Evolutionary conservation across 1,140 invertebrate genomes (phyloP), one percentile per base, ranked within the genome.

Genomic region (Araneus ventricosus): DNA sequence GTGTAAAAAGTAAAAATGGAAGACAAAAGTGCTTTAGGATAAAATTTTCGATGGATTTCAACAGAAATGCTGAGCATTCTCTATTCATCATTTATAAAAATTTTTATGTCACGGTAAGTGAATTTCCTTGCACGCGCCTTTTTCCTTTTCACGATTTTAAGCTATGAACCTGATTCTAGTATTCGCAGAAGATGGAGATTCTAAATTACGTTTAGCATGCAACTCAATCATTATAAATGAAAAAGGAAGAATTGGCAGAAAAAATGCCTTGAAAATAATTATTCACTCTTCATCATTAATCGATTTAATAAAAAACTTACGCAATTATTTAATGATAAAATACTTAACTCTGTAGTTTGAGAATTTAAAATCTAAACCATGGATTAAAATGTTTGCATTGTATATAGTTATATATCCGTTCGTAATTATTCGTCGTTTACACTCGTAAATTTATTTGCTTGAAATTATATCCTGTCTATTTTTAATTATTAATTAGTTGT

Each of bases 11-110:
- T 86, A 41, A 39, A 41, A 37, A 88, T 1, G 39, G n/a, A 75
- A 37, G 20, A 79, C 8, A 20, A 52, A 86, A 52, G 24, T 22
- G 37, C 27, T 79, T 39, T 79, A 79, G 67, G 17, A 52, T 41
- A 79, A 52, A 37, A 57, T 89, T 89, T 79, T 79, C n/a, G 24
- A 79, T 37, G 63, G 3, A 52, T 86, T 86, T 86, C 30, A 61
- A 59, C 30, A 86, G 20, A 86, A 86, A 61, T 7, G 37, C 17
- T 45, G 39, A 82, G n/a, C 14, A 75, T 75, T 75, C 30, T 59
- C 84, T 30, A 30, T 45, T 30, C 84, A 61, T 30, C 27, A 52
- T 59, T 85, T 30, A 27, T 59, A 57, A 30, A 45, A 85, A 85
- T 59, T 59, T 86, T 86, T 86, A 59, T 59, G 10, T 61, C 45